Evolutionary conservation across 2,797 vertebrate genomes (phyloP).

Genomic region (Channallabes apus): DNA sequence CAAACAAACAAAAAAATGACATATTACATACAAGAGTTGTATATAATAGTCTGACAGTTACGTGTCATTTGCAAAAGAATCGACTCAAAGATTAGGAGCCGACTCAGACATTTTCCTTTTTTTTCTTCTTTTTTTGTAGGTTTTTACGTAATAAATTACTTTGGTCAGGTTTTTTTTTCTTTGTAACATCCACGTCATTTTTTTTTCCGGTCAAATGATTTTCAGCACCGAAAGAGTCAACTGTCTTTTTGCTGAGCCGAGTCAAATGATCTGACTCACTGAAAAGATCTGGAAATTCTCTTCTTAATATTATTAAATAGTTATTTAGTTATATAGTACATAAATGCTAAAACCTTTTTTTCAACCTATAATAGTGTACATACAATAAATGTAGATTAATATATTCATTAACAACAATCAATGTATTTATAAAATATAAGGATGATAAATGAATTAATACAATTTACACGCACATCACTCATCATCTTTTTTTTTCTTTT

Average conservation of each 20-base stretch:
- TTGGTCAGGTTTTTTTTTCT: background rate
- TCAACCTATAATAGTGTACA: background rate
- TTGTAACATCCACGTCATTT: background rate
- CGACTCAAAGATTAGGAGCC: background rate
- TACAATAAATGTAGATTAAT: too few species aligned
- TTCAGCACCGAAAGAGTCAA: background rate
- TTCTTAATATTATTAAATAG: background rate
- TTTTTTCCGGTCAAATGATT: background rate
- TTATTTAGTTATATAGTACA: background rate
- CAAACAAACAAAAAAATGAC: too few species aligned
- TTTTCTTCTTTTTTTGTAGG: background rate
- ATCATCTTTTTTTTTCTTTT: background rate
- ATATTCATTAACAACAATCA: too few species aligned
- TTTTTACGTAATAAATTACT: background rate
- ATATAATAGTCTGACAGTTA: background rate
- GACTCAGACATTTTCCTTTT: background rate
- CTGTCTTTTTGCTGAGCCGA: background rate
- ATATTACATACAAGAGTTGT: background rate
- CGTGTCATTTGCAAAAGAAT: background rate
- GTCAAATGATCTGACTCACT: background rate
- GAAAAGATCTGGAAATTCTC: background rate
- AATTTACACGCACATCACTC: background rate
- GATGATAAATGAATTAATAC: background rate
- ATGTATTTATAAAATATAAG: background rate
- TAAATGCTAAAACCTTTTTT: background rate